Evolutionary conservation across 1,140 invertebrate species (phyloP), one percentile per base, ranked within the genome.

Genomic region (Danaus plexippus): DNA sequence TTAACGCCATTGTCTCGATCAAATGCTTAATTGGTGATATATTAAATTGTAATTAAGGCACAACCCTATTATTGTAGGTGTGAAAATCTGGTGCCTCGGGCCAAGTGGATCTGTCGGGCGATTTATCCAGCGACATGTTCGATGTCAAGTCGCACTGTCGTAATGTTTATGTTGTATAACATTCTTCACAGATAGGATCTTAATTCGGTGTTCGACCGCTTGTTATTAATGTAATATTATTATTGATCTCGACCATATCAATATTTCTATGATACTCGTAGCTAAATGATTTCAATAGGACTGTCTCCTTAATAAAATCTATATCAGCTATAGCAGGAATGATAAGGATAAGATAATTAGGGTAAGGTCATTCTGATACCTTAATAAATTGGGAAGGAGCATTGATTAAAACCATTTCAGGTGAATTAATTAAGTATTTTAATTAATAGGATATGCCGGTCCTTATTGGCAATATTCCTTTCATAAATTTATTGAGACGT

Each of bases 391-490:
- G 77, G 71, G 72, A 67, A 65, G 66, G 64, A 66, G 75, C 80
- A 86, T 86, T 86, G 83, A 86, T 86, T 86, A 86, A 82, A 84
- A 77, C 80, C 80, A 81, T 84, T 84, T 64, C 76, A 84, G 79
- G 83, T 86, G 80, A 86, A 86, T 86, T 86, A 86, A 86, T 86
- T 86, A 84, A 84, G 77, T 84, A 84, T 86, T 83, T 81, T 86
- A 86, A 86, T 86, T 86, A 86, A 86, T 86, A 84, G 79, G 77
- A 83, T 82, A 78, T 80, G 62, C 78, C 73, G 77, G 80, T 76
- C 80, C 80, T 80, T 86, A 86, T 86, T 84, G 83, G 73, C 80
- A 80, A 86, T 85, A 85, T 78, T 81, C 80, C 80, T 86, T 86
- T 86, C 80, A 81, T 81, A 81, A 86, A 86, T 86, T 86, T 84